Evolutionary conservation across 1,140 invertebrate genomes (phyloP).

Genomic region (Paramacrobiotus metropolitanus): DNA sequence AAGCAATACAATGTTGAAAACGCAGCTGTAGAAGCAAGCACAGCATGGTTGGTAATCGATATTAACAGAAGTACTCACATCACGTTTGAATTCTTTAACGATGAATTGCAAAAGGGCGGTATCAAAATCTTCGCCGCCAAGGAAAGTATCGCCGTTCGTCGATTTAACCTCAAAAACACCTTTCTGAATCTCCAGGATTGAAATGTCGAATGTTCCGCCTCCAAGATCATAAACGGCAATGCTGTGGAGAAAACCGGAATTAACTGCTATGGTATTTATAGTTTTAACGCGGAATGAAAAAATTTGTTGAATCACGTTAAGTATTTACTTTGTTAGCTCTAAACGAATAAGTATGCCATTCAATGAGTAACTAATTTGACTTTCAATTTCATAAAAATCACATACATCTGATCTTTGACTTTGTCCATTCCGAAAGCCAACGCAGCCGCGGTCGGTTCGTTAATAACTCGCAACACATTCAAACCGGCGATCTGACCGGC

Average conservation of each 20-base stretch:
- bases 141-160: slow-evolving; percentile 83
- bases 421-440: slow-evolving; percentile 97
- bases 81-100: slow-evolving; percentile 77
- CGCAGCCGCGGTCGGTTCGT: slow-evolving; percentile 89
- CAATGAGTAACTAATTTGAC: too few relatives aligned
- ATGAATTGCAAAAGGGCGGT: slow-evolving; percentile 76
- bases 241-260: slow-evolving; percentile 28
- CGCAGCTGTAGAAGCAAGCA: too few relatives aligned
- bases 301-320: too few relatives aligned
- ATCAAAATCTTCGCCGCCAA: slow-evolving; percentile 93
- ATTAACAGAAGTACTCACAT: too few relatives aligned
- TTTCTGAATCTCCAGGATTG: slow-evolving; percentile 85
- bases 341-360: too few relatives aligned
- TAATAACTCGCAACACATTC: slow-evolving; percentile 83
- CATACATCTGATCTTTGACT: slow-evolving; percentile 86
- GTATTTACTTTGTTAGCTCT: too few relatives aligned
- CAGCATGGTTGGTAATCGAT: too few relatives aligned
- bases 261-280: too few relatives aligned
- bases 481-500: slow-evolving; percentile 86
- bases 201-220: slow-evolving; percentile 90
- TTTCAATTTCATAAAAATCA: too few relatives aligned
- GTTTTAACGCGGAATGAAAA: too few relatives aligned
- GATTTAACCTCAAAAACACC: slow-evolving; percentile 95
- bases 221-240: slow-evolving; percentile 95
- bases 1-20: too few relatives aligned